Evolutionary conservation across 1,140 invertebrate species (phyloP).

Genomic region (Monochamus saltuarius): DNA sequence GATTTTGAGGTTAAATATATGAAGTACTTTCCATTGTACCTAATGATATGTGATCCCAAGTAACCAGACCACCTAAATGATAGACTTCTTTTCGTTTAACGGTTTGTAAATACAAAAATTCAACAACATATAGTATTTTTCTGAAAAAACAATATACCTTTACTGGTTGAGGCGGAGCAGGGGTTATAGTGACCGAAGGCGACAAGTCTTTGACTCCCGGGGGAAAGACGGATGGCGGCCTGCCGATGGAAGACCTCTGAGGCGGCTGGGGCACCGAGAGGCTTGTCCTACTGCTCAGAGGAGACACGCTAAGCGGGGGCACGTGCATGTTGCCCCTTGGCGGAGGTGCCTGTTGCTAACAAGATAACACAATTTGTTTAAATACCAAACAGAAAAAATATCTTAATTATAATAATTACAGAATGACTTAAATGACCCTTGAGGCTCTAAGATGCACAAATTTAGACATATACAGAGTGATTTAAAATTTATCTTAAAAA

Average conservation of each 20-base stretch:
- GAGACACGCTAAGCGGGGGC: constrained; percentile 53
- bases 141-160: constrained; percentile 50
- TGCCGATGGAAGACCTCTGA: constrained; percentile 46
- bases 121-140: background rate
- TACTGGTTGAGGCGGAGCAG: constrained; percentile 62
- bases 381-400: too few relatives aligned
- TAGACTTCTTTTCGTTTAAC: too few relatives aligned
- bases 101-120: too few relatives aligned
- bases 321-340: constrained; percentile 58
- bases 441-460: too few relatives aligned
- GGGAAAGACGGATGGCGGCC: constrained; percentile 41
- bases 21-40: too few relatives aligned
- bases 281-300: constrained; percentile 56
- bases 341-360: constrained; percentile 57
- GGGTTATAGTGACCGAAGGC: constrained; percentile 66
- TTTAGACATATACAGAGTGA: too few relatives aligned
- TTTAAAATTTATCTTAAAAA: too few relatives aligned
- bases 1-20: too few relatives aligned
- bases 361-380: constrained; percentile 6
- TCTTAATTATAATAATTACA: too few relatives aligned
- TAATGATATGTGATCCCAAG: too few relatives aligned
- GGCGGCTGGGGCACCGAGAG: constrained; percentile 64
- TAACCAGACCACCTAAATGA: too few relatives aligned
- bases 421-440: too few relatives aligned
- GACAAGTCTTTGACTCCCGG: constrained; percentile 51